phyloP scores from a whole-genome alignment of 1,140 invertebrate species.

The Neodiprion lecontei region DNA sequence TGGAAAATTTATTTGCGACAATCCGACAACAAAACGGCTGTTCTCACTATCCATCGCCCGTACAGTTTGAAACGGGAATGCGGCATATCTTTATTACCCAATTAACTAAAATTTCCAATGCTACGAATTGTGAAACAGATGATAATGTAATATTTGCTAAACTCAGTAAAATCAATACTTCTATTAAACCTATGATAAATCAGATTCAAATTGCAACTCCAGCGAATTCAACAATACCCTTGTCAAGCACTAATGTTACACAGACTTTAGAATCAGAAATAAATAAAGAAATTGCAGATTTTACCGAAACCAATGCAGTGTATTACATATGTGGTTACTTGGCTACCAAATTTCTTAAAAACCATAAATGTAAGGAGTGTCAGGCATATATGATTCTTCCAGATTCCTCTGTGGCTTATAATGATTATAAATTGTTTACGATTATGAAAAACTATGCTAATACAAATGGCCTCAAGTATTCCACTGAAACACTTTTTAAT shows the following conservation, averaged over 20 bases:
- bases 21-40: constrained; percentile 12
- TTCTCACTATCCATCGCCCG: background rate
- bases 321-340: constrained; percentile 16
- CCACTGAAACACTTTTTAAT: background rate
- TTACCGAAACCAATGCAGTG: constrained; percentile 9
- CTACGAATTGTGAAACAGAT: constrained; percentile 9
- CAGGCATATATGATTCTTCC: background rate
- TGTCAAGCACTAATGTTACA: background rate
- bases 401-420: background rate
- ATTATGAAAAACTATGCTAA: constrained; percentile 7
- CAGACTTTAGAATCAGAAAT: background rate
- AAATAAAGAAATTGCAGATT: background rate
- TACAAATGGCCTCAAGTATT: constrained; percentile 2
- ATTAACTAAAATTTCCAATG: background rate
- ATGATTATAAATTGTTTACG: background rate
- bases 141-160: constrained; percentile 13
- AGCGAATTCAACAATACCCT: too few relatives aligned
- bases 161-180: background rate
- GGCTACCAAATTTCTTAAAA: background rate
- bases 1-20: constrained; percentile 10
- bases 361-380: background rate
- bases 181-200: background rate
- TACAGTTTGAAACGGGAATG: constrained; percentile 7
- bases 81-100: constrained; percentile 9
- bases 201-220: too few relatives aligned